These are phyloP conservation scores for Habroteleia sp. DNA, from an alignment of 2,888 invertebrate species.

Conservation along the genomic window DNA sequence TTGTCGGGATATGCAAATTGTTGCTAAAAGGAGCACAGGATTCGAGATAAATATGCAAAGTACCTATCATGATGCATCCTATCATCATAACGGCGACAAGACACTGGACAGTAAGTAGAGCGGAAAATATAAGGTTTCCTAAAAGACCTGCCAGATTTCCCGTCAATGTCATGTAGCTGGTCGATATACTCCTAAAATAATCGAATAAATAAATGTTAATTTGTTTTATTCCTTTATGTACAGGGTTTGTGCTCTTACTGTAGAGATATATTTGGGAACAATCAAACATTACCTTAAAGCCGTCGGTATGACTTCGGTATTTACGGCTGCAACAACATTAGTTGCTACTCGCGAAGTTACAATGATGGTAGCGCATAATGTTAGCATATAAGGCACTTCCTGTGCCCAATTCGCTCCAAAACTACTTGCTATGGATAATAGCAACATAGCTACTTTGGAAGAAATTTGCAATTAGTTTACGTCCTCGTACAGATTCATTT, in stretches of 20 bases:
- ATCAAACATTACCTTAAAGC: conserved; percentile 74
- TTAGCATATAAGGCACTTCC: conserved; percentile 74
- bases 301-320: conserved; percentile 74
- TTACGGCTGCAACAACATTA: conserved; percentile 75
- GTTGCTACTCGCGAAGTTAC: conserved; percentile 75
- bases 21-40: not conserved
- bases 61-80: conserved; percentile 72
- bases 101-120: conserved; percentile 72
- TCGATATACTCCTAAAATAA: conserved; percentile 71
- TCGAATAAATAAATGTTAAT: conserved; percentile 3
- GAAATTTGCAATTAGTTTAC: conserved; percentile 52
- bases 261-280: conserved; percentile 34
- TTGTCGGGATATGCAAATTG: conserved; percentile 1
- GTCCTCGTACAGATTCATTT: conserved; percentile 21
- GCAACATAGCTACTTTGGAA: conserved; percentile 70
- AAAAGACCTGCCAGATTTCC: conserved; percentile 75
- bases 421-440: conserved; percentile 72
- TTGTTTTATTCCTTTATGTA: conserved; percentile 8
- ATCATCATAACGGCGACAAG: conserved; percentile 73
- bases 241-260: too few species aligned
- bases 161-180: conserved; percentile 70
- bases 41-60: conserved; percentile 53
- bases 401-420: conserved; percentile 77
- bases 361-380: conserved; percentile 72
- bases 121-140: conserved; percentile 76